Conservation (phyloP, 2,888 invertebrate species). For the Chorisops tibialis region DNA sequence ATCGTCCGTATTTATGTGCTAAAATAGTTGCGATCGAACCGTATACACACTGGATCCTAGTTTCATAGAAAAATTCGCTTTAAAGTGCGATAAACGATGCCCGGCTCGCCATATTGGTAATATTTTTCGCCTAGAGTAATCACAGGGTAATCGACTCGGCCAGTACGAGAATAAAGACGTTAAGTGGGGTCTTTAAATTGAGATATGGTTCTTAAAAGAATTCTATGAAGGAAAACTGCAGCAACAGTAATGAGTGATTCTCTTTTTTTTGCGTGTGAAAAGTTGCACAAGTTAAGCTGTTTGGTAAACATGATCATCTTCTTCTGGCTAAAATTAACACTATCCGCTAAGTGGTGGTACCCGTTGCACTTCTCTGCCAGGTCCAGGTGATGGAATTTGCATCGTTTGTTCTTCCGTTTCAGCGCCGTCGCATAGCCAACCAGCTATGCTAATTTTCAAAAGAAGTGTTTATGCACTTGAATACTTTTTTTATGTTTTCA, state of each 20-base stretch:
- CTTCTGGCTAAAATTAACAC: slow-evolving; percentile 13
- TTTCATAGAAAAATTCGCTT: neutral
- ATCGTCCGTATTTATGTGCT: slow-evolving; percentile 26
- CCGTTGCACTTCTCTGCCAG: slow-evolving; percentile 14
- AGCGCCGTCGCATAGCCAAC: neutral
- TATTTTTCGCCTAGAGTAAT: neutral
- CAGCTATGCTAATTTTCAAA: slow-evolving; percentile 11
- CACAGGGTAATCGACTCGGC: neutral
- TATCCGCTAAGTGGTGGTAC: slow-evolving; percentile 4
- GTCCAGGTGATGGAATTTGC: slow-evolving; percentile 15
- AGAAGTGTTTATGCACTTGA: slow-evolving; percentile 18
- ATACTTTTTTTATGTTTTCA: too few relatives aligned
- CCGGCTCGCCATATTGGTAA: neutral
- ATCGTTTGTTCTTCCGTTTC: slow-evolving; percentile 2
- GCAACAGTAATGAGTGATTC: too few relatives aligned
- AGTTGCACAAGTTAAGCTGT: neutral
- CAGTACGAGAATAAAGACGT: slow-evolving; percentile 7
- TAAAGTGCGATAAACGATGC: neutral
- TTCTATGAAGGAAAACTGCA: too few relatives aligned
- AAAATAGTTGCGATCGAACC: too few relatives aligned
- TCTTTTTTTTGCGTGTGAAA: too few relatives aligned
- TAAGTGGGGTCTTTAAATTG: slow-evolving; percentile 2
- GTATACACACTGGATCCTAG: too few relatives aligned
- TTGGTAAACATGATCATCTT: neutral
- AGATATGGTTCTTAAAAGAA: neutral